Evolutionary conservation across 2,888 invertebrate genomes (phyloP).

Genomic region (Carabus problematicus): DNA sequence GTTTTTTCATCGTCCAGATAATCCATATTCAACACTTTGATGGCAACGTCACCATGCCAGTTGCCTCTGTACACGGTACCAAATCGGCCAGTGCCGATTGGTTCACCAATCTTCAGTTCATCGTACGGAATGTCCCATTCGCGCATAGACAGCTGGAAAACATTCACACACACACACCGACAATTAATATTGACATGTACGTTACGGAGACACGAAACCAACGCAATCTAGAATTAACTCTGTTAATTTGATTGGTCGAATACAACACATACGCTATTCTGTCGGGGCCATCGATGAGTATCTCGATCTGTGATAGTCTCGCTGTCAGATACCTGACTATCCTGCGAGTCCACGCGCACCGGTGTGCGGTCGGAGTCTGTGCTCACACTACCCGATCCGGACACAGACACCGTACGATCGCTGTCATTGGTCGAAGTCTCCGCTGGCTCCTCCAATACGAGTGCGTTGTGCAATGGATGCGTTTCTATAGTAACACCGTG

Average conservation of each 20-base stretch:
- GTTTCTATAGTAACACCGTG: constrained; percentile 63
- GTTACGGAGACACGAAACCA: constrained; percentile 48
- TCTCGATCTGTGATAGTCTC: constrained; percentile 62
- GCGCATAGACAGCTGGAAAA: constrained; percentile 78
- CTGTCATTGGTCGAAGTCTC: constrained; percentile 70
- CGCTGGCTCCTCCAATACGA: constrained; percentile 52
- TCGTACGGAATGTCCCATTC: constrained; percentile 99
- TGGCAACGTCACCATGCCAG: constrained; percentile 98
- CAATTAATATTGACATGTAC: too few relatives aligned
- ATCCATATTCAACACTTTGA: constrained; percentile 93
- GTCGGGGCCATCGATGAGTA: constrained; percentile 74
- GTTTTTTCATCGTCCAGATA: constrained; percentile 87
- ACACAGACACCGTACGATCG: constrained; percentile 74
- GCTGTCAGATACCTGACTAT: constrained; percentile 75
- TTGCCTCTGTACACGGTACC: constrained; percentile 93
- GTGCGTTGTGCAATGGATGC: constrained; percentile 58
- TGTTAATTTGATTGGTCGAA: constrained; percentile 9
- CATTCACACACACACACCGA: constrained; percentile 56
- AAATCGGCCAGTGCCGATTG: constrained; percentile 91
- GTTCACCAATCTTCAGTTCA: constrained; percentile 85
- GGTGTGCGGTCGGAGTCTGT: constrained; percentile 86
- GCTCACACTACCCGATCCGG: constrained; percentile 74
- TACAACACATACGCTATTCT: constrained; percentile 74
- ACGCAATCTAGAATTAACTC: constrained; percentile 13
- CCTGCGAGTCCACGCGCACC: constrained; percentile 82